phyloP scores from a whole-genome alignment of 2,113 vertebrate genomes.

The Eurystomus gularis region DNA sequence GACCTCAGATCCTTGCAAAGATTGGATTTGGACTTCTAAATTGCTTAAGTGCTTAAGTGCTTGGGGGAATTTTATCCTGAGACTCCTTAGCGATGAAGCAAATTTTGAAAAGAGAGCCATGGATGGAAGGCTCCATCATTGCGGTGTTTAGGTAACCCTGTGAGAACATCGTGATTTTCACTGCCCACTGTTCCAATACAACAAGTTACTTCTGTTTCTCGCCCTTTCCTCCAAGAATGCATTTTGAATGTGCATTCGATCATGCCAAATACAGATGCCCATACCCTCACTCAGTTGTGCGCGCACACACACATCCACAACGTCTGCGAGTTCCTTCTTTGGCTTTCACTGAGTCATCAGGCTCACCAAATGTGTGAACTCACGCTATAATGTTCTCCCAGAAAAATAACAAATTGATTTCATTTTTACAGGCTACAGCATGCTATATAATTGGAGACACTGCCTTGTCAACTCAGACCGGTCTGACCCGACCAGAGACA shows the following conservation, averaged over 20 bases:
- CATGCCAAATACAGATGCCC: background rate
- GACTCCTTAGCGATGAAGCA: background rate
- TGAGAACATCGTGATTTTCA: background rate
- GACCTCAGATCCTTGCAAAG: conserved; percentile 52
- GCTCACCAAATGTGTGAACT: conserved; percentile 64
- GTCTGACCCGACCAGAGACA: conserved; percentile 73
- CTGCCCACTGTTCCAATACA: background rate
- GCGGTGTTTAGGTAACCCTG: background rate
- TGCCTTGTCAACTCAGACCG: conserved; percentile 74
- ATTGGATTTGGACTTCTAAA: conserved; percentile 63
- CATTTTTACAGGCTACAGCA: conserved; percentile 72
- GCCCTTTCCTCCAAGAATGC: background rate
- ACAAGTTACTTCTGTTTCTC: rapidly evolving
- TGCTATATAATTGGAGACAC: conserved; percentile 76
- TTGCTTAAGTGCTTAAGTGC: conserved; percentile 59
- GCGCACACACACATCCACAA: background rate
- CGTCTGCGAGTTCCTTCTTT: background rate
- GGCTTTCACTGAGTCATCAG: conserved; percentile 48
- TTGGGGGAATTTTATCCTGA: conserved; percentile 50
- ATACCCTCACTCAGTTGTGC: background rate
- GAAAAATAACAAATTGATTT: conserved; percentile 76
- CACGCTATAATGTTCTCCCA: conserved; percentile 61
- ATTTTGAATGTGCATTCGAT: background rate
- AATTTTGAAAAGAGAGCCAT: background rate
- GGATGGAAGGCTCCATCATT: background rate